These are phyloP conservation scores for Catajapyx aquilonaris DNA, from an alignment of 1,140 invertebrate species.

Conservation along the genomic window DNA sequence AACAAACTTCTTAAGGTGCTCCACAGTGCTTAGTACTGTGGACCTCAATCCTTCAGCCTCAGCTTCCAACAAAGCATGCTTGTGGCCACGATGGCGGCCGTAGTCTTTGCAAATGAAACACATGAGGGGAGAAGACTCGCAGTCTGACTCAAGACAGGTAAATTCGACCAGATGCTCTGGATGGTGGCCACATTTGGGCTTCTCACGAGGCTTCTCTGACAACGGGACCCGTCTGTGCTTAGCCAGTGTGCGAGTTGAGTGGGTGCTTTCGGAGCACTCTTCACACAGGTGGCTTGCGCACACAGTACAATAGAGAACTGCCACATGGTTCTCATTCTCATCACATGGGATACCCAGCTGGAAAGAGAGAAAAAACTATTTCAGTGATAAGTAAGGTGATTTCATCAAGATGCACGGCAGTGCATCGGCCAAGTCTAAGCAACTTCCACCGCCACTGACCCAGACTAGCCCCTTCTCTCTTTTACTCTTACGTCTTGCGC, in stretches of 20 bases:
- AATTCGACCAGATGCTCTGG: constrained; percentile 35
- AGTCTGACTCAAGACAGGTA: constrained; percentile 33
- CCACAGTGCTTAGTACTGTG: constrained; percentile 26
- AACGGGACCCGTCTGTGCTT: constrained; percentile 34
- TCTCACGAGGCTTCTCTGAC: constrained; percentile 35
- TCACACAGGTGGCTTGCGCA: constrained; percentile 34
- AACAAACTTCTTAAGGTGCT: constrained; percentile 31
- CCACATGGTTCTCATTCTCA: constrained; percentile 33
- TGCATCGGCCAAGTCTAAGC: too few species aligned
- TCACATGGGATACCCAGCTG: constrained; percentile 32
- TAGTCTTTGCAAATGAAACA: constrained; percentile 40
- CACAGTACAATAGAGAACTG: constrained; percentile 34
- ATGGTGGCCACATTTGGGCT: constrained; percentile 33
- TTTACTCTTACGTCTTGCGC: too few species aligned
- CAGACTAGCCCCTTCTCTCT: too few species aligned
- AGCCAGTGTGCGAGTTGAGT: constrained; percentile 31
- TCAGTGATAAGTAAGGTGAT: too few species aligned
- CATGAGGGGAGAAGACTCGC: constrained; percentile 27
- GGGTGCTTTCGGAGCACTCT: constrained; percentile 30
- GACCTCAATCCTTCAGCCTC: constrained; percentile 33
- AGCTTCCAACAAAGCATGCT: constrained; percentile 31
- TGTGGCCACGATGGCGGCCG: constrained; percentile 30
- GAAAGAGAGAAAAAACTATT: too few species aligned
- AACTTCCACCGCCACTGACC: too few species aligned
- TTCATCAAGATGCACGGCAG: too few species aligned